Evolutionary conservation across 1,140 invertebrate species (phyloP).

Genomic region (Zaprionus africanus): DNA sequence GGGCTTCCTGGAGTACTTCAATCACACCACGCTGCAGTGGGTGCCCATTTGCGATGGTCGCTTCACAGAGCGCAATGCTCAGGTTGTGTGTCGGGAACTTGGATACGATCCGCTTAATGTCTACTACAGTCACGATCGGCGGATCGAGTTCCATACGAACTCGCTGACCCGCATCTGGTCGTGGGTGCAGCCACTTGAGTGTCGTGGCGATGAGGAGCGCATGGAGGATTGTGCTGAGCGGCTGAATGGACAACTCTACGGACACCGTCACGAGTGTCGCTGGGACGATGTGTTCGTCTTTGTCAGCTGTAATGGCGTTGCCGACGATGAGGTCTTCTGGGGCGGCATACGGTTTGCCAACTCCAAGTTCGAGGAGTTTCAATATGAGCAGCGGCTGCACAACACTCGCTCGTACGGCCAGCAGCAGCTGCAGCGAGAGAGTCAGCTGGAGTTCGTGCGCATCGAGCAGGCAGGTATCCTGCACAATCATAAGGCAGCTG

Average conservation of each 20-base stretch:
- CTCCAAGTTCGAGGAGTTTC: conserved; percentile 93
- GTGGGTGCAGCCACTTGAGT: conserved; percentile 97
- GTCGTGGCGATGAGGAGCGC: conserved; percentile 92
- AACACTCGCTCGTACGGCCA: conserved; percentile 91
- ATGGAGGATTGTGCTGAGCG: conserved; percentile 95
- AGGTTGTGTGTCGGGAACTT: conserved; percentile 97
- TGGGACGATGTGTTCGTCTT: conserved; percentile 97
- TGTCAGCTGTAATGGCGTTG: conserved; percentile 92
- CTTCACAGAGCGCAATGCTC: conserved; percentile 97
- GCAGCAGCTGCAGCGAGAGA: conserved; percentile 88
- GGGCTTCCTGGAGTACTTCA: conserved; percentile 98
- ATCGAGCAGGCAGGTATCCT: conserved; percentile 98
- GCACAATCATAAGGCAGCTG: conserved; percentile 97
- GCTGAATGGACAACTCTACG: conserved; percentile 94
- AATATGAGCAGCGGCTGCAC: conserved; percentile 92
- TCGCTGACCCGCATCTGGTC: conserved; percentile 93
- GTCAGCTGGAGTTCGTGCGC: conserved; percentile 92
- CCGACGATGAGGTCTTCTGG: conserved; percentile 93
- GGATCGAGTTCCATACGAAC: conserved; percentile 94
- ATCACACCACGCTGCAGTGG: conserved; percentile 97
- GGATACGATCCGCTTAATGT: conserved; percentile 95
- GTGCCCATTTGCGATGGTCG: conserved; percentile 97
- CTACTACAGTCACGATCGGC: conserved; percentile 91
- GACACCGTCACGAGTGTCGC: conserved; percentile 92
- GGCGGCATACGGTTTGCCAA: conserved; percentile 97